Evolutionary conservation across 1,140 invertebrate genomes (phyloP).

Genomic region (Drosophila cardini): DNA sequence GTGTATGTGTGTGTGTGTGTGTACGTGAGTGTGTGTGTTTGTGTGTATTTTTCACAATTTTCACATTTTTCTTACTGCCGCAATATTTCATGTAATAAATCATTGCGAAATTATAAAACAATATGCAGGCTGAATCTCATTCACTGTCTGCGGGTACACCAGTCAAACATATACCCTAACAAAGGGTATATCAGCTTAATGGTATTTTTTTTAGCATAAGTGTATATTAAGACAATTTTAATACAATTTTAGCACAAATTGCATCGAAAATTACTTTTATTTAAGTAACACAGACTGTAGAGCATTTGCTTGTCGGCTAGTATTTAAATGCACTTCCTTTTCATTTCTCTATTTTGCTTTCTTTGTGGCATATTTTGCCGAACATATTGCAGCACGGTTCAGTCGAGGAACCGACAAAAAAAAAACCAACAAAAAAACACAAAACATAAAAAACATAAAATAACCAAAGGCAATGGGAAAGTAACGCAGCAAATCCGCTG

Average conservation of each 20-base stretch:
- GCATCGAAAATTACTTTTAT: neutral
- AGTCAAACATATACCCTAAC: neutral
- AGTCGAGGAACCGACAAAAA: neutral
- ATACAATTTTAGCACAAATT: too few species aligned
- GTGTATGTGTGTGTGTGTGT: too few species aligned
- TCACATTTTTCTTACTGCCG: slow-evolving; percentile 14
- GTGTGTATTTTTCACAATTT: slow-evolving; percentile 17
- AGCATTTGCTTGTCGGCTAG: neutral
- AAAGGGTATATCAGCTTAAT: neutral
- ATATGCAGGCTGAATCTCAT: slow-evolving; percentile 50
- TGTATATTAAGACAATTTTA: neutral
- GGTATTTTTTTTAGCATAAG: neutral
- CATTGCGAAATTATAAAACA: slow-evolving; percentile 72
- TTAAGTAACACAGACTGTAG: too few species aligned
- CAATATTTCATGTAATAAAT: slow-evolving; percentile 59
- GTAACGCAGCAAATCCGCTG: slow-evolving; percentile 56
- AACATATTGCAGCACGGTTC: slow-evolving; percentile 27
- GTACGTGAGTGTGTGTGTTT: too few species aligned
- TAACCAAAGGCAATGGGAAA: slow-evolving; percentile 32
- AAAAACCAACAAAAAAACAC: neutral
- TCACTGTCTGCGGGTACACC: slow-evolving; percentile 42
- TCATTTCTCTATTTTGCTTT: neutral
- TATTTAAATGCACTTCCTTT: neutral
- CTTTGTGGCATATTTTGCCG: slow-evolving; percentile 6
- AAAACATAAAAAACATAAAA: slow-evolving; percentile 20